Percentiles rank a stretch among this genome's conserved stretches.
phyloP scores from a whole-genome alignment of 2,797 vertebrate genomes.

The Muscicapa comitata region DNA sequence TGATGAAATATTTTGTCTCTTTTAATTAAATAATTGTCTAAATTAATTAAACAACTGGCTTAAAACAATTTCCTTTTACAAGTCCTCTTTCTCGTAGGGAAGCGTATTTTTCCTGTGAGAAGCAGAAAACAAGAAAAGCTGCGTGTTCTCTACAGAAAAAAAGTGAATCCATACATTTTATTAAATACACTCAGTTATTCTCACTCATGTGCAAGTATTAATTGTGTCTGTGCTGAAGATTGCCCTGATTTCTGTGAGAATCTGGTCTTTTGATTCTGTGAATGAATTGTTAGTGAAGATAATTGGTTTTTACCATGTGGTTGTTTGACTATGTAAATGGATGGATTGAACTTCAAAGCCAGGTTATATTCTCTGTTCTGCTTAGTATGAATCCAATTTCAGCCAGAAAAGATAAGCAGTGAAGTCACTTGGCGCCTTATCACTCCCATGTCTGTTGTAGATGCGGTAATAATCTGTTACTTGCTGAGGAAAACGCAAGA shows the following conservation, averaged over 20 bases:
- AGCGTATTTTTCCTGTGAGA: neutral
- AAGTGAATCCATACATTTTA: neutral
- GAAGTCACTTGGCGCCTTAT: neutral
- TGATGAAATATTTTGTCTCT: neutral
- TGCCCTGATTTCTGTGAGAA: neutral
- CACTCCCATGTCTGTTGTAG: neutral
- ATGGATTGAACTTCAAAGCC: neutral
- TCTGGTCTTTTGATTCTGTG: neutral
- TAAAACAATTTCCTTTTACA: neutral
- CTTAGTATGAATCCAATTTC: neutral
- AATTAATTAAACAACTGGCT: neutral
- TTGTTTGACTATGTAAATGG: neutral
- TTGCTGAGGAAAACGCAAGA: neutral
- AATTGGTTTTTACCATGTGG: rapidly evolving
- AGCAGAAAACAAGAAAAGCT: neutral
- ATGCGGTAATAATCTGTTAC: neutral
- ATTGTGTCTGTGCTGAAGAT: neutral
- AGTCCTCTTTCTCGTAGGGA: neutral
- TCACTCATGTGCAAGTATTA: neutral
- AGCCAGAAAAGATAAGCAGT: neutral
- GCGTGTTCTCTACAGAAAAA: neutral
- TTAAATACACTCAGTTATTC: neutral
- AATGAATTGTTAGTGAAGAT: neutral
- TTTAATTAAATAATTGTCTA: neutral
- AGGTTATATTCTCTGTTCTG: neutral